A percentile compares a stretch with the other conserved stretches of the same genome.
Conservation (phyloP, 2,113 vertebrate genomes). For the Strix uralensis region DNA sequence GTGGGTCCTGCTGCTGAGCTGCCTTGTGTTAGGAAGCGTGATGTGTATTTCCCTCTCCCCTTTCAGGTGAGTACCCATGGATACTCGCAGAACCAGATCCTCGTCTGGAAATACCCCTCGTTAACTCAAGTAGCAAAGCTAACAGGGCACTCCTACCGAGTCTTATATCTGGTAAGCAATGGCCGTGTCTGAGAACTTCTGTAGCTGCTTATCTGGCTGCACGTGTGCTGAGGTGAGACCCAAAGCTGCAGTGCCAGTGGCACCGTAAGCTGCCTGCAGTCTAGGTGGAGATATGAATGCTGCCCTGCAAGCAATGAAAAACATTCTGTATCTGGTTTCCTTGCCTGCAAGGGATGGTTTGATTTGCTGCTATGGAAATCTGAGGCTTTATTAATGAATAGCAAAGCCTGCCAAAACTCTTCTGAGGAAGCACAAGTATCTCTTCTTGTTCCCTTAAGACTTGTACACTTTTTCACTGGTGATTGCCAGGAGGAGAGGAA, state of each 20-base stretch:
- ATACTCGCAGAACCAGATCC: constrained; percentile 99
- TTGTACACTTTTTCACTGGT: neutral
- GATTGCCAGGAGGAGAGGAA: neutral
- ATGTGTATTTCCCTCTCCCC: neutral
- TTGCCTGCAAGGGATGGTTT: neutral
- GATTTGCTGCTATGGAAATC: constrained; percentile 12
- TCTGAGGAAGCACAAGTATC: neutral
- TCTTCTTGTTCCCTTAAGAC: neutral
- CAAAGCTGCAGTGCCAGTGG: neutral
- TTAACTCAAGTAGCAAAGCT: constrained; percentile 97
- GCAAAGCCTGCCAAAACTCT: constrained; percentile 1
- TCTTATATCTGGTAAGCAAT: constrained; percentile 90
- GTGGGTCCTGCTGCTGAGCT: neutral
- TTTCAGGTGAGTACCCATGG: constrained; percentile 95
- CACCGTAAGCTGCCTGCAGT: neutral
- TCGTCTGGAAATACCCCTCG: constrained; percentile 98
- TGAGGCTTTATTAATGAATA: neutral
- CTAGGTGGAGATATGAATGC: neutral
- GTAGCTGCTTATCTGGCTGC: neutral
- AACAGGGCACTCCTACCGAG: constrained; percentile 94
- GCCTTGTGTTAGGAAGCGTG: accelerated
- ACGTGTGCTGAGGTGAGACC: neutral
- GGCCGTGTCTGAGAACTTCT: accelerated
- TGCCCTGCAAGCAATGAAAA: neutral
- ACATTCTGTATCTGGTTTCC: neutral